phyloP scores from a whole-genome alignment of 2,113 vertebrate genomes.

The Phrynosoma platyrhinos region DNA sequence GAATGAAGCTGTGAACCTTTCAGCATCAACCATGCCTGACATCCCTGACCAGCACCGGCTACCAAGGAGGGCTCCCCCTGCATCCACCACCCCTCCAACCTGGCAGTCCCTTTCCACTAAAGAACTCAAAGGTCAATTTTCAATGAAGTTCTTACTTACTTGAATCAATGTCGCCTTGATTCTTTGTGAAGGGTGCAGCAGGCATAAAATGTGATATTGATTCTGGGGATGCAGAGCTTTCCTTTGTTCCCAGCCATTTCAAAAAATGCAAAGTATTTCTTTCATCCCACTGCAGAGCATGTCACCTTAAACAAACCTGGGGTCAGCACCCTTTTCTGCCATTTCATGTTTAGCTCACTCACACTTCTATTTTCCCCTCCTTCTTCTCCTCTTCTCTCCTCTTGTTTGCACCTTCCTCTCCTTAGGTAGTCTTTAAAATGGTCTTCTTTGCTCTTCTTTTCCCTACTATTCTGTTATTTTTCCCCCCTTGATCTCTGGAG shows the following conservation, averaged over 20 bases:
- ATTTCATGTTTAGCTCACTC: slow-evolving; percentile 66
- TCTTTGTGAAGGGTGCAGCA: slow-evolving; percentile 79
- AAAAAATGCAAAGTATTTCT: slow-evolving; percentile 74
- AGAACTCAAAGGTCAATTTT: slow-evolving; percentile 74
- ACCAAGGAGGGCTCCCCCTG: slow-evolving; percentile 30
- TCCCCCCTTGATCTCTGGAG: slow-evolving; percentile 79
- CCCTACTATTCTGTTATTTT: slow-evolving; percentile 84
- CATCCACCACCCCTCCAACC: slow-evolving; percentile 11
- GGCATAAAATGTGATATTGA: slow-evolving; percentile 83
- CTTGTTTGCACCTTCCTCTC: slow-evolving; percentile 71
- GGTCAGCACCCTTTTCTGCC: slow-evolving; percentile 63
- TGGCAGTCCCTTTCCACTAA: slow-evolving; percentile 54
- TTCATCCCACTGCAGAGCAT: slow-evolving; percentile 62
- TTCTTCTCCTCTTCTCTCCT: slow-evolving; percentile 62
- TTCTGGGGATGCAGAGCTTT: slow-evolving; percentile 71
- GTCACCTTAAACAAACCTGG: slow-evolving; percentile 61
- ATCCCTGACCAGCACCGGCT: slow-evolving; percentile 35
- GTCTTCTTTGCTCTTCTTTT: slow-evolving; percentile 77
- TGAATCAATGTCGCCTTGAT: slow-evolving; percentile 81
- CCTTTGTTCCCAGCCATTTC: slow-evolving; percentile 68
- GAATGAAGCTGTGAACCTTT: slow-evolving; percentile 31
- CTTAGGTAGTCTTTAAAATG: slow-evolving; percentile 61
- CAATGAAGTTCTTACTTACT: slow-evolving; percentile 82
- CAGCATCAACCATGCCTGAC: slow-evolving; percentile 43
- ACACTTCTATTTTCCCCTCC: slow-evolving; percentile 41